Conservation (phyloP, 2,888 invertebrate genomes). For the Hanleya hanleyi region DNA sequence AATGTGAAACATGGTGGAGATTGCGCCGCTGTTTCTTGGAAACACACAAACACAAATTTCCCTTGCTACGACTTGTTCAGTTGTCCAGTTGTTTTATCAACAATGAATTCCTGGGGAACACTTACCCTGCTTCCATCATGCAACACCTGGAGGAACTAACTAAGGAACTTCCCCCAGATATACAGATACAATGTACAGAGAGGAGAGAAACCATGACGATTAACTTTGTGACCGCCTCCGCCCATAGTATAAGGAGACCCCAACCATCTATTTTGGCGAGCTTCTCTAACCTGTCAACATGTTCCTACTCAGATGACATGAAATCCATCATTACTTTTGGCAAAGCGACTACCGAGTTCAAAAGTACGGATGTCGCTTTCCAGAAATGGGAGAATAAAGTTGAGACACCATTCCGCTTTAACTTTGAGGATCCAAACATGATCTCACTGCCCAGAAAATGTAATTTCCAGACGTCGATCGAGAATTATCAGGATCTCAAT, state of each 20-base stretch:
- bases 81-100: slow-evolving; percentile 94
- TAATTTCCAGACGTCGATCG: neutral
- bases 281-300: neutral
- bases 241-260: neutral
- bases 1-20: slow-evolving; percentile 94
- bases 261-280: neutral
- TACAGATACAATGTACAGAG: neutral
- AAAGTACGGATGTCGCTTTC: slow-evolving; percentile 40
- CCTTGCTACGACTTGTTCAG: slow-evolving; percentile 87
- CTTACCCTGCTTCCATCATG: slow-evolving; percentile 91
- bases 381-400: neutral
- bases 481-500: neutral
- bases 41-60: slow-evolving; percentile 84
- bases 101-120: slow-evolving; percentile 88
- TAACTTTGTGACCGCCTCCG: slow-evolving; percentile 49
- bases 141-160: slow-evolving; percentile 83
- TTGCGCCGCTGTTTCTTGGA: slow-evolving; percentile 86
- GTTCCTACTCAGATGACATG: neutral
- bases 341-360: slow-evolving; percentile 38
- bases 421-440: neutral
- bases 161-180: slow-evolving; percentile 75
- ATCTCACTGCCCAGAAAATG: neutral
- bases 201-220: neutral
- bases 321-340: slow-evolving; percentile 33
- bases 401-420: neutral